Conservation (phyloP, 2,888 invertebrate species). For the Microplitis manilae region DNA sequence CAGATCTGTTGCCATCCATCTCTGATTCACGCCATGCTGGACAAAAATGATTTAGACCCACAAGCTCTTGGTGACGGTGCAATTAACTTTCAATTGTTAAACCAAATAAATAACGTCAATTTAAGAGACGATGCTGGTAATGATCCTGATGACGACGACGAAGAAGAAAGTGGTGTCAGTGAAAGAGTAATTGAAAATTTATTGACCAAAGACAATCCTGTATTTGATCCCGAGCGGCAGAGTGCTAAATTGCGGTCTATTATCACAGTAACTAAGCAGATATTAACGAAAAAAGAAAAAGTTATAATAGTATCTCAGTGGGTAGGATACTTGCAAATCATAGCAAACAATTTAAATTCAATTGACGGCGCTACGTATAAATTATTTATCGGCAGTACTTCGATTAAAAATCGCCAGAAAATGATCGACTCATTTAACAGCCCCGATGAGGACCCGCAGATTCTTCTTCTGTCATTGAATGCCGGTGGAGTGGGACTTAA, state of each 20-base stretch:
- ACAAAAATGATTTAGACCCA: conserved; percentile 68
- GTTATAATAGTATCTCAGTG: conserved; percentile 93
- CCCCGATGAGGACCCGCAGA: conserved; percentile 65
- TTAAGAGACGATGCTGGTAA: conserved; percentile 58
- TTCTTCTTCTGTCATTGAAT: conserved; percentile 88
- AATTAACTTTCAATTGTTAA: conserved; percentile 40
- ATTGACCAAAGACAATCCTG: conserved; percentile 79
- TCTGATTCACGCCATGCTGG: conserved; percentile 80
- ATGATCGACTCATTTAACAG: conserved; percentile 63
- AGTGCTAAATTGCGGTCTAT: conserved; percentile 80
- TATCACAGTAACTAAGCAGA: conserved; percentile 74
- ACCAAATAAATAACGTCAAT: conserved; percentile 74
- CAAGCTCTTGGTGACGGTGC: conserved; percentile 66
- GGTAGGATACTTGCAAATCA: conserved; percentile 85
- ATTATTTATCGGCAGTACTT: conserved; percentile 82
- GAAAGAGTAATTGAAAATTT: conserved; percentile 77
- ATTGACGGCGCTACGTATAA: conserved; percentile 74
- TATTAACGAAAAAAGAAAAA: conserved; percentile 76
- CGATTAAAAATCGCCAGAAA: conserved; percentile 79
- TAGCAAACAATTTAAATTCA: conserved; percentile 78
- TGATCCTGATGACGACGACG: conserved; percentile 69
- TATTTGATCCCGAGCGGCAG: conserved; percentile 75
- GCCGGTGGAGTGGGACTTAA: conserved; percentile 97
- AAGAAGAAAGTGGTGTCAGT: conserved; percentile 71
- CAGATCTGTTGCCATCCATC: conserved; percentile 94